Percentiles rank a stretch among this genome's conserved stretches.
phyloP scores from a whole-genome alignment of 2,797 vertebrate genomes.

The Prionace glauca region DNA sequence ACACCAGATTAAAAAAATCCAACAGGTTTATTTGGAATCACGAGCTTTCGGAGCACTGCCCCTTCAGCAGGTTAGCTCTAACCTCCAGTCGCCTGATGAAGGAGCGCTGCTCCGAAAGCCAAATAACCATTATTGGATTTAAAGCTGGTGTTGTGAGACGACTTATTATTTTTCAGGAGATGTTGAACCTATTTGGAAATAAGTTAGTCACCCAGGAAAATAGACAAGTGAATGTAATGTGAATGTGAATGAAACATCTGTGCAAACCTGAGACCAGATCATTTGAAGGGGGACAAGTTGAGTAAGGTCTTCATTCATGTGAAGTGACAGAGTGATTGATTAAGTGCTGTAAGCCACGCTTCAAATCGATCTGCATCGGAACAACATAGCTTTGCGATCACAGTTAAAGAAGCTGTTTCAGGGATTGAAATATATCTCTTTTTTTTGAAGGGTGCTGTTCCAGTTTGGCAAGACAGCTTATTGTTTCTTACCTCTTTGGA shows the following conservation, averaged over 20 bases:
- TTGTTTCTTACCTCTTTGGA: background rate
- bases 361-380: background rate
- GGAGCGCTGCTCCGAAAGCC: too few species aligned
- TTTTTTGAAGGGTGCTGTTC: background rate
- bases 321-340: background rate
- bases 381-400: background rate
- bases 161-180: background rate
- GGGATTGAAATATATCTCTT: background rate
- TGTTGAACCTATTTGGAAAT: too few species aligned
- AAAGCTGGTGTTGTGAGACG: too few species aligned
- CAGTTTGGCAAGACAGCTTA: background rate
- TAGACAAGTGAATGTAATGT: background rate
- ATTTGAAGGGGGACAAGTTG: background rate
- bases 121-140: too few species aligned
- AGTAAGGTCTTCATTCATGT: too few species aligned
- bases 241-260: background rate
- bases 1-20: too few species aligned
- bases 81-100: too few species aligned
- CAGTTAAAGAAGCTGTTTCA: background rate
- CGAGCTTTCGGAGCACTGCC: too few species aligned
- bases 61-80: too few species aligned
- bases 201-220: background rate
- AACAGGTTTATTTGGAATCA: too few species aligned
- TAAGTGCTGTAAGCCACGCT: background rate
- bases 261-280: background rate